Base-by-base conservation (phyloP, 2,113 vertebrate species). In the Chaetops frenatus region DNA sequence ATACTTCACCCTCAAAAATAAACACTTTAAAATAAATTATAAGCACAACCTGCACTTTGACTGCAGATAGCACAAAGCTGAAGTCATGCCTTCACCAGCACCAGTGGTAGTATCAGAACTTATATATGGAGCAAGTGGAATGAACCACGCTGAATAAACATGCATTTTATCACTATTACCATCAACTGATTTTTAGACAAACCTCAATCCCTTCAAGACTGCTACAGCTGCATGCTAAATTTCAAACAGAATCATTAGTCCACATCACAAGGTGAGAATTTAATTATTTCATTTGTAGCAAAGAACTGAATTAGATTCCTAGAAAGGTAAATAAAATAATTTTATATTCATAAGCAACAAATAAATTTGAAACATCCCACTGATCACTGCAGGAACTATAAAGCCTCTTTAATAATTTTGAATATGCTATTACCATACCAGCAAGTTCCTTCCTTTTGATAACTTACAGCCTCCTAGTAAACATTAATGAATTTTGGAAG, bases 321-420 rank as follows among this genome's bases (percentile, higher is more conserved):
- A 54, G 54, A 89, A 87, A 96, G 64, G 67, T 93, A 95, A 96
- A 92, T 73, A 83, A 77, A 90, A 81, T 81, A 67, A 77, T 92
- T 80, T 81, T 69, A 47, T 72, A 81, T 83, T 92, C 78, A 72
- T 81, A 90, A 81, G 38, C 58, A 84, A 82, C 77, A 90, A 86
- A 92, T 93, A 35, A 62, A 56, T 86, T 93, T 77, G 48, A 83
- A 71, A 60, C 72, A 86, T 80, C 67, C 81, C 85, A 93, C 69
- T 81, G 64, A 93, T 69, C 72, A 67, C 58, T 77, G 48, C 44
- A 81, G 54, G 44, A 83, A 74, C 67, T 81, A 83, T 81, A 88
- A 92, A 85, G 33, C 25, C 62, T 94, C 58, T 74, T 86, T 40
- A 94, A 88, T 73, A 60, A 73, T 51, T 70, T 40, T 35, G 27